Evolutionary conservation across 2,113 vertebrate species (phyloP), one percentile per base, ranked within the genome.

Genomic region (Bos javanicus): DNA sequence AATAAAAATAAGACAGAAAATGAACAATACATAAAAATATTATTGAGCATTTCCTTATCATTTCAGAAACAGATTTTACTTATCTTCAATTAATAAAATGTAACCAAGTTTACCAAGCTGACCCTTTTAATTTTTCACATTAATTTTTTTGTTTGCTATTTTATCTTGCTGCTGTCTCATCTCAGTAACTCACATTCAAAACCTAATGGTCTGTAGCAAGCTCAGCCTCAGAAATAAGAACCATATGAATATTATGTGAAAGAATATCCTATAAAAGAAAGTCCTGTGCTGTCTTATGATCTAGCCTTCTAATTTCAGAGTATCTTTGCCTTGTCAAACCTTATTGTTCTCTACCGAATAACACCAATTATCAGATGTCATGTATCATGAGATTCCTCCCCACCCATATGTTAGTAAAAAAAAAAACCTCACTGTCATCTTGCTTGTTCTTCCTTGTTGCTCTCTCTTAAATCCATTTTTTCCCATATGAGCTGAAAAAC

Each of bases 161-260:
- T 57, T 57, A 86, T 92, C 30, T 84, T 71, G 16, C 3, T 33
- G 17, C 81, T 87, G 5, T 88, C 54, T 97, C 39, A 95, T 87
- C n/a, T 98, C 71, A 54, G 30, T 43, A 94, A 9, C n/a, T 43
- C 28, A 36, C 59, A 98, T 33, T 43, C n/a, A 98, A 88, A 98
- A 95, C 1, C 19, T 93, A 97, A 97, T 87, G 16, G 33, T 87
- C 33, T 96, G 13, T 59, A 92, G 76, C 36, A 96, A 97, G 3
- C n/a, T 88, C n/a, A 88, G 30, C 21, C 17, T 94, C 43, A 81
- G n/a, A 87, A 94, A 71, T 85, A 43, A 83, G 87, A 85, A 84
- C 54, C 6, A 83, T 57, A 39, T 93, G 43, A 57, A 48, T 83
- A 43, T 14, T 57, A 57, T n/a, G 17, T 52, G 28, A 90, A 98